Evolutionary conservation across 2,888 invertebrate genomes (phyloP).

Genomic region (Leptothorax acervorum): DNA sequence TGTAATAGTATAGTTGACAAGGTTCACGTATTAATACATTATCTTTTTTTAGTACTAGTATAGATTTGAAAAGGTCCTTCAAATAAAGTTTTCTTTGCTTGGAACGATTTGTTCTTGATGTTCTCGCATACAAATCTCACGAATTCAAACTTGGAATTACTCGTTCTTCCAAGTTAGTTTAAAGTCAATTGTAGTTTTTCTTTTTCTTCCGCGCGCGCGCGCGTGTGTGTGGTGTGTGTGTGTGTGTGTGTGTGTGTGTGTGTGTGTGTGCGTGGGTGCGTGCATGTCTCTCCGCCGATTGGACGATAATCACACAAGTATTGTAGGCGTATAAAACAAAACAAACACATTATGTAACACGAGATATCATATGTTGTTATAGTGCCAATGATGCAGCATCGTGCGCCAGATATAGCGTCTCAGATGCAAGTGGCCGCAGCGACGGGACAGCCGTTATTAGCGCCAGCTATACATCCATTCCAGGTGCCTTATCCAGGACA

Average conservation of each 20-base stretch:
- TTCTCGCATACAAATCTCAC: background rate
- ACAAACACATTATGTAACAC: background rate
- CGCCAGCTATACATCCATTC: conserved; percentile 91
- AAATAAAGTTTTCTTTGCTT: background rate
- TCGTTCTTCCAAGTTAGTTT: background rate
- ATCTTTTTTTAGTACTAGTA: background rate
- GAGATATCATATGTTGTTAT: conserved; percentile 61
- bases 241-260: too few relatives aligned
- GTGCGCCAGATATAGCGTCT: conserved; percentile 88
- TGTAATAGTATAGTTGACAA: background rate
- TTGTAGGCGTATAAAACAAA: too few relatives aligned
- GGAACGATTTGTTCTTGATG: background rate
- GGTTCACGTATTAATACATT: background rate
- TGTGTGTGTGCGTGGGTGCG: too few relatives aligned
- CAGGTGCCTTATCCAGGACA: conserved; percentile 89
- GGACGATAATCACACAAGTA: background rate
- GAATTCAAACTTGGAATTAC: conserved; percentile 31
- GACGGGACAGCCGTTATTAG: conserved; percentile 93
- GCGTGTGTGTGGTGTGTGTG: too few relatives aligned
- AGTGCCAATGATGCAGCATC: conserved; percentile 85
- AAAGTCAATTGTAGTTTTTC: background rate
- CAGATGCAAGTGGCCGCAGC: conserved; percentile 94
- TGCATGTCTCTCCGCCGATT: background rate
- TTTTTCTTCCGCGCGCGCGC: background rate
- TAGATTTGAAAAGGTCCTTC: background rate